Conservation (phyloP, 1,140 invertebrate species). For the Drosophila ohnishii region DNA sequence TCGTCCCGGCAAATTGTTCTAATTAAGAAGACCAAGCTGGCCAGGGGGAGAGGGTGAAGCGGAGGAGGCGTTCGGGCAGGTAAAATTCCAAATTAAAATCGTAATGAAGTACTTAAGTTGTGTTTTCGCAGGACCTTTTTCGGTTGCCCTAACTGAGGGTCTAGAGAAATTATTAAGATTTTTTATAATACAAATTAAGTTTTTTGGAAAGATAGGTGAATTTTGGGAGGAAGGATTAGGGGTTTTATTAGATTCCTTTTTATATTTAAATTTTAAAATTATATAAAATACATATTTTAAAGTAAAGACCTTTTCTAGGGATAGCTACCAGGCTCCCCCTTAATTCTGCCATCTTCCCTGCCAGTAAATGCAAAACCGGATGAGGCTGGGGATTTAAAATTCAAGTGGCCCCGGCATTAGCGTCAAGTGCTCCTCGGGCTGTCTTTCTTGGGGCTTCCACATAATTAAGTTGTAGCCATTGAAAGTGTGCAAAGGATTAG, state of each 20-base stretch:
- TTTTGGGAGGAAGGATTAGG: neutral
- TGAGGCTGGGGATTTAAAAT: slow-evolving; percentile 37
- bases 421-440: slow-evolving; percentile 33
- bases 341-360: slow-evolving; percentile 15
- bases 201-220: neutral
- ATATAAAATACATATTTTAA: neutral
- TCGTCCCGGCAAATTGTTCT: slow-evolving; percentile 70
- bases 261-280: neutral
- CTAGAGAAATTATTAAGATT: neutral
- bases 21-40: slow-evolving; percentile 64
- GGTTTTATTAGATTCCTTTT: neutral
- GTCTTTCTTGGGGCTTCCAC: slow-evolving; percentile 50
- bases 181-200: neutral
- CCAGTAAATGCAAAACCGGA: slow-evolving; percentile 6
- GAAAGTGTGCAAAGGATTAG: slow-evolving; percentile 49
- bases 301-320: too few species aligned
- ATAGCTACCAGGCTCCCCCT: neutral
- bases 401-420: slow-evolving; percentile 52
- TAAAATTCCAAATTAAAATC: slow-evolving; percentile 76
- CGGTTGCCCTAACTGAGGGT: slow-evolving; percentile 4
- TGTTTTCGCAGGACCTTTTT: slow-evolving; percentile 41
- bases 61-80: slow-evolving; percentile 35
- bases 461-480: slow-evolving; percentile 58
- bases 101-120: slow-evolving; percentile 66
- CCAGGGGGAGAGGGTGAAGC: neutral